Conservation (phyloP, 2,113 vertebrate genomes). For the Lagopus muta region DNA sequence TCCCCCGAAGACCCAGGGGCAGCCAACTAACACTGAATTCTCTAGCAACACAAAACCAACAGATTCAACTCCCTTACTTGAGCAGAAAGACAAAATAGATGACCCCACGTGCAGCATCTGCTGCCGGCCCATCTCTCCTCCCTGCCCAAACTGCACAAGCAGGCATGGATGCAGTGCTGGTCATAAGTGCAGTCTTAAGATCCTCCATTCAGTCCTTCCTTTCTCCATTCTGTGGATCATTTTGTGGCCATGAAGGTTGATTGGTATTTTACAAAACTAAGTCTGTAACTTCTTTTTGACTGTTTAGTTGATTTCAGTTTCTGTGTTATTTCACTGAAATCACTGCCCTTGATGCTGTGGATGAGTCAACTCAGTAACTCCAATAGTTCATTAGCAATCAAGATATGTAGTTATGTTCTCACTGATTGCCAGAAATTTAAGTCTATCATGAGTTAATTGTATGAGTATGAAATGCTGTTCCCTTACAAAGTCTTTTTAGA, state of each 20-base stretch:
- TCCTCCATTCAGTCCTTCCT: neutral
- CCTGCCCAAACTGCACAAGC: neutral
- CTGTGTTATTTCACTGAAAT: neutral
- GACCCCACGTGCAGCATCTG: neutral
- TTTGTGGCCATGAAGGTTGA: neutral
- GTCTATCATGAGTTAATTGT: neutral
- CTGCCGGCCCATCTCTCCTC: neutral
- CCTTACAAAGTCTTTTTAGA: neutral
- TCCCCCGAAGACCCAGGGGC: neutral
- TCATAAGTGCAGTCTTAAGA: neutral
- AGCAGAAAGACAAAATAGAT: neutral
- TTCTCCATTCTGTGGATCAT: neutral
- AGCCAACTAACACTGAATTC: neutral
- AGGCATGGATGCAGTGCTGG: neutral
- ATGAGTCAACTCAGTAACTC: neutral
- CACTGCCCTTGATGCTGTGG: neutral
- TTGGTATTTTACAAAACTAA: neutral
- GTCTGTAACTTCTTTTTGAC: neutral
- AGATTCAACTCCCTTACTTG: neutral
- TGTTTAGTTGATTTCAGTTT: neutral
- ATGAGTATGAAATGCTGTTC: neutral
- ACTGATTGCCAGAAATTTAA: neutral
- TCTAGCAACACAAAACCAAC: neutral
- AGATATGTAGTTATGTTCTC: neutral
- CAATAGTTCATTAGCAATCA: neutral